phyloP scores from a whole-genome alignment of 53 echinoderm and acorn worm species.

The Glandiceps talaboti region DNA sequence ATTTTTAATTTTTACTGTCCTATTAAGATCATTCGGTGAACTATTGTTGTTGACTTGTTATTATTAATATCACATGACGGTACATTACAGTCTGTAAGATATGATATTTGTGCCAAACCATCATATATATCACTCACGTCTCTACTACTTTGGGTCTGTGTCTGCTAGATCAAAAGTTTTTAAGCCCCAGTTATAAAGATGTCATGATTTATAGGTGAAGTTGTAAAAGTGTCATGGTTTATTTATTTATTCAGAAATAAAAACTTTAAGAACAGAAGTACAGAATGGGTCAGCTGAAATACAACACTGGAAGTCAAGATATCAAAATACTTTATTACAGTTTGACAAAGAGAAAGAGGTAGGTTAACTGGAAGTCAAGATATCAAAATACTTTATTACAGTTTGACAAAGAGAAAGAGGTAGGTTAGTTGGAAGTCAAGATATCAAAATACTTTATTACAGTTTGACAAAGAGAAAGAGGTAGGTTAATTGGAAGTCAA shows the following conservation, averaged over 20 bases:
- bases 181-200: neutral
- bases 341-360: slow-evolving; percentile 11
- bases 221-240: neutral
- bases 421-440: too few species aligned
- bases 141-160: too few species aligned
- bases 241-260: neutral
- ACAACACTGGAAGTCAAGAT: slow-evolving; percentile 8
- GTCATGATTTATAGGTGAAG: neutral
- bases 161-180: too few species aligned
- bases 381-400: slow-evolving; percentile 3
- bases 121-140: too few species aligned
- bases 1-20: too few species aligned
- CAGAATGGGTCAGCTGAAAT: neutral
- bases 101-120: too few species aligned
- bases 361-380: neutral
- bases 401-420: slow-evolving; percentile 7
- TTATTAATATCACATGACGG: too few species aligned
- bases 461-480: neutral
- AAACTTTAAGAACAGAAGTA: neutral
- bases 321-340: slow-evolving; percentile 1
- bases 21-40: neutral
- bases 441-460: too few species aligned
- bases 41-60: neutral
- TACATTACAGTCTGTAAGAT: too few species aligned
- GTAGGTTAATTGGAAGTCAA: slow-evolving; percentile 3